Conservation (phyloP, 2,113 vertebrate species). For the Pterocles gutturalis region DNA sequence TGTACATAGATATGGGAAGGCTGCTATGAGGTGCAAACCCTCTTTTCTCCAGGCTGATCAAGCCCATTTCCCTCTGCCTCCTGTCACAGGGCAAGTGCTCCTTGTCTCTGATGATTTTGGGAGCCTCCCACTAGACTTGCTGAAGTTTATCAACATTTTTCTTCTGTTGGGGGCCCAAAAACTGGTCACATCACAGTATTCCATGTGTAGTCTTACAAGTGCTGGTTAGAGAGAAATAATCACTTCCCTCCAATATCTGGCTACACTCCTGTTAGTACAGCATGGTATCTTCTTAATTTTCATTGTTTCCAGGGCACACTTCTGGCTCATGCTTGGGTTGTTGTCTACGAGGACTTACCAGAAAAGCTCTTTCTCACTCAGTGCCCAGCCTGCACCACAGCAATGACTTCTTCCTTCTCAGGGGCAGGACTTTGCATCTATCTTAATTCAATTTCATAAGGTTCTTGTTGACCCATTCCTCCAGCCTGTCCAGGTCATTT, state of each 20-base stretch:
- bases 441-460: background rate
- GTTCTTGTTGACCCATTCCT: rapidly evolving
- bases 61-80: background rate
- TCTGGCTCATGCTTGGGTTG: rapidly evolving
- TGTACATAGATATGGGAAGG: background rate
- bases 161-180: background rate
- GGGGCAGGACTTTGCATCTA: background rate
- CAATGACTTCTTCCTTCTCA: background rate
- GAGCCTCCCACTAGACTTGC: background rate
- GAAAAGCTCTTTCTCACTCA: background rate
- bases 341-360: background rate
- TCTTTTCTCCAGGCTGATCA: background rate
- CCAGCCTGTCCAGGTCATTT: background rate
- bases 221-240: background rate
- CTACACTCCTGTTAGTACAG: background rate
- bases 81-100: background rate
- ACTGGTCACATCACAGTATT: background rate
- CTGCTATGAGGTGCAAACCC: background rate
- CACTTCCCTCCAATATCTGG: background rate
- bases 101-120: background rate
- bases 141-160: background rate
- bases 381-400: background rate
- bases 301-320: background rate
- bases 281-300: background rate
- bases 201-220: background rate